phyloP scores from a whole-genome alignment of 1,140 invertebrate genomes.

The Chionoecetes opilio region DNA sequence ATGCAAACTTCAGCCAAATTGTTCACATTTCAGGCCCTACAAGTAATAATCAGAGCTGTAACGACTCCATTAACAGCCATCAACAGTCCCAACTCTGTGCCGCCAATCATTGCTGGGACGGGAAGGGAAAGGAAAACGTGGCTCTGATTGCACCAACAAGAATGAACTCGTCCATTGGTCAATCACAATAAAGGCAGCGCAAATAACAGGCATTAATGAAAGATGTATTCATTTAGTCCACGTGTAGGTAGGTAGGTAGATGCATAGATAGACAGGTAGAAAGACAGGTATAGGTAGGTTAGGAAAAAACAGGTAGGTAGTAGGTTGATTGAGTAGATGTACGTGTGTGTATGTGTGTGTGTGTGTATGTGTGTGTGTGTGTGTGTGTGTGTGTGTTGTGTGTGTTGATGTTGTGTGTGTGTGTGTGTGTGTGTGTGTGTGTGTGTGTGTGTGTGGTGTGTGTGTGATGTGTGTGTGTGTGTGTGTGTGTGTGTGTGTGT shows the following conservation, averaged over 20 bases:
- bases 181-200: slow-evolving; percentile 77
- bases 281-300: too few relatives aligned
- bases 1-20: slow-evolving; percentile 79
- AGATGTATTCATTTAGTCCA: slow-evolving; percentile 75
- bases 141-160: slow-evolving; percentile 76
- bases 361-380: background rate
- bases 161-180: slow-evolving; percentile 76
- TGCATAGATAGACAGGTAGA: too few relatives aligned
- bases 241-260: too few relatives aligned
- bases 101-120: slow-evolving; percentile 69
- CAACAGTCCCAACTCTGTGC: slow-evolving; percentile 73
- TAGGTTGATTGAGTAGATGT: background rate
- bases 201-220: slow-evolving; percentile 75
- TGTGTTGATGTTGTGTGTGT: too few relatives aligned
- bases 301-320: background rate
- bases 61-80: slow-evolving; percentile 78
- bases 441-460: background rate
- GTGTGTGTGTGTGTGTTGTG: too few relatives aligned
- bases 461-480: too few relatives aligned
- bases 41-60: slow-evolving; percentile 79
- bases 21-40: slow-evolving; percentile 78
- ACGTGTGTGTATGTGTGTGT: background rate
- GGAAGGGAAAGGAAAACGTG: slow-evolving; percentile 50
- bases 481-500: background rate
- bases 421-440: slow-evolving; percentile 15